Evolutionary conservation across 2,888 invertebrate genomes (phyloP), one percentile per base, ranked within the genome.

Genomic region (Linyphia triangularis): DNA sequence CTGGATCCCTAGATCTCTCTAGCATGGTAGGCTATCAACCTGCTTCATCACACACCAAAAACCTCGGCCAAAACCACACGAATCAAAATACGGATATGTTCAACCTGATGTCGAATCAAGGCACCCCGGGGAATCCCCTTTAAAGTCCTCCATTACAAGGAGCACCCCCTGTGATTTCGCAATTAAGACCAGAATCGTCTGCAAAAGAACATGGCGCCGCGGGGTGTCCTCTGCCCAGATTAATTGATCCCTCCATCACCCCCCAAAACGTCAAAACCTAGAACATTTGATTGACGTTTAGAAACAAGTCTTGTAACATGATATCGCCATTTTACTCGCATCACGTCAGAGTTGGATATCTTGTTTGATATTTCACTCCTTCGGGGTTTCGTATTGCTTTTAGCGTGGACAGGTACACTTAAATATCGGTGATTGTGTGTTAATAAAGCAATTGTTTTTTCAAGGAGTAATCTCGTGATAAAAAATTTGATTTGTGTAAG

Each of bases 61-160:
- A n/a, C n/a, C n/a, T n/a, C n/a, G n/a, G n/a, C n/a, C n/a, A n/a
- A n/a, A n/a, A n/a, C n/a, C n/a, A n/a, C n/a, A n/a, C n/a, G n/a
- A n/a, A n/a, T n/a, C n/a, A n/a, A n/a, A n/a, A n/a, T n/a, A n/a
- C n/a, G n/a, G n/a, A n/a, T n/a, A n/a, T n/a, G n/a, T n/a, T n/a
- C n/a, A n/a, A n/a, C 16, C 57, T 22, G 57, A 57, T 16, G 57
- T 16, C 16, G 57, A 57, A 57, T n/a, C 0, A 57, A n/a, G 24
- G 24, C 22, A 19, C 65, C 30, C 73, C 51, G 2, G 33, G 57
- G 57, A 1, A 13, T 24, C 0, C 57, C 57, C 57, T n/a, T 30
- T 73, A 13, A 73, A 73, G 57, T 57, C 78, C 69, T 30, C 61
- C 69, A 78, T 85, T 85, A 85, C 85, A 78, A 51, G 78, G 70